A percentile compares a stretch with the other conserved stretches of the same genome.
Evolutionary conservation across 1,140 invertebrate species (phyloP).

Genomic region (Calosoma granatense): DNA sequence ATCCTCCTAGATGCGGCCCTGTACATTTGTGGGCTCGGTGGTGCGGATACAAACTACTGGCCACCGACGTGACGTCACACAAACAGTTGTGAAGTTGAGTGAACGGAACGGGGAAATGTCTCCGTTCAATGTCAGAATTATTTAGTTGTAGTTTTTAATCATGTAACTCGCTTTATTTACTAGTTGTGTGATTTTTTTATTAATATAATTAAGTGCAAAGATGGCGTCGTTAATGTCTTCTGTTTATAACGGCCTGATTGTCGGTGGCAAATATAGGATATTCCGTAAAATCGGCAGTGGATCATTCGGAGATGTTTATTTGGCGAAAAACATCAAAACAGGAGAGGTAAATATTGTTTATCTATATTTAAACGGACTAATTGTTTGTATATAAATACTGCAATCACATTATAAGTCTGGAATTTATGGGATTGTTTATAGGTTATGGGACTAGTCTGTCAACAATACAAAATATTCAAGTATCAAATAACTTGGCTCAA

Average conservation of each 20-base stretch:
- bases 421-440: no score
- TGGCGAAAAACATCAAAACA: slow-evolving; percentile 86
- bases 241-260: slow-evolving; percentile 34
- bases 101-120: not conserved
- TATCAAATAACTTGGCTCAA: no score
- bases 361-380: not conserved
- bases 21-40: not conserved
- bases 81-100: not conserved
- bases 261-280: slow-evolving; percentile 81
- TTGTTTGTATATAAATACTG: no score
- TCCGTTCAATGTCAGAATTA: not conserved
- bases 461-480: no score
- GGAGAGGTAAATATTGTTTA: slow-evolving; percentile 53
- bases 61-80: not conserved
- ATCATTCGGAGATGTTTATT: slow-evolving; percentile 95
- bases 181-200: not conserved
- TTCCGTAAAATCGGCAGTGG: slow-evolving; percentile 92
- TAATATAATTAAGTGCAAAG: not conserved
- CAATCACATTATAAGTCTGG: no score
- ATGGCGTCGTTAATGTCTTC: not conserved
- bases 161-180: not conserved
- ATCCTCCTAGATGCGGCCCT: not conserved
- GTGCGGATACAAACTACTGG: no score
- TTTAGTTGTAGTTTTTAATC: not conserved
- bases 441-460: not conserved